These are phyloP conservation scores for Campoletis sonorensis DNA, from an alignment of 1,140 invertebrate genomes.

Conservation along the genomic window DNA sequence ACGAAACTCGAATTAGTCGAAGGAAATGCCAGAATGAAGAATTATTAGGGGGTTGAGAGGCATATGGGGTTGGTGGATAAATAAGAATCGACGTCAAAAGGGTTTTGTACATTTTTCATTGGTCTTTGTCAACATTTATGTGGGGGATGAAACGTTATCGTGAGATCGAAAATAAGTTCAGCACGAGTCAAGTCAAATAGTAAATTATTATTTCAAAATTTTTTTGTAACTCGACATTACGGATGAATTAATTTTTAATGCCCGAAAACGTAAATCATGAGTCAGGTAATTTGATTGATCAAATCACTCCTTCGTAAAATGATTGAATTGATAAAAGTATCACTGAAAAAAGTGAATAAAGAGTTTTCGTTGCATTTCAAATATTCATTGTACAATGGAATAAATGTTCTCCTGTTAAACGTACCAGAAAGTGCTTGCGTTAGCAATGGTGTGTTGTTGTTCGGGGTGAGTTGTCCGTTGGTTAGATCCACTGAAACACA, in stretches of 20 bases:
- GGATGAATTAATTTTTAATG: no score
- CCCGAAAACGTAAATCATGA: no score
- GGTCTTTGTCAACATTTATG: not conserved
- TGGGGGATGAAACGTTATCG: not conserved
- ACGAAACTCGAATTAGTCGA: not conserved
- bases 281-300: no score
- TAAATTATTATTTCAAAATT: no score
- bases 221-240: no score
- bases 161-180: not conserved
- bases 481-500: conserved; percentile 93
- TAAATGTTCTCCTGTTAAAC: conserved; percentile 52
- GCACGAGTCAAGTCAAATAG: no score
- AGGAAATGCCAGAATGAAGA: not conserved
- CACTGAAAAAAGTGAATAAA: no score
- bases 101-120: conserved; percentile 47
- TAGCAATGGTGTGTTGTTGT: conserved; percentile 95
- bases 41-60: conserved; percentile 4
- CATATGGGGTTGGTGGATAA: conserved; percentile 40
- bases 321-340: no score
- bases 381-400: not conserved
- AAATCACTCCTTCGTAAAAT: no score
- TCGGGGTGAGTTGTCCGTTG: conserved; percentile 94
- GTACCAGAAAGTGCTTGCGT: conserved; percentile 96
- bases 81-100: conserved; percentile 53
- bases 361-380: not conserved